Percentiles rank a stretch among this genome's conserved stretches.
phyloP scores from a whole-genome alignment of 2,797 vertebrate genomes.

The Chrysocyon brachyurus region DNA sequence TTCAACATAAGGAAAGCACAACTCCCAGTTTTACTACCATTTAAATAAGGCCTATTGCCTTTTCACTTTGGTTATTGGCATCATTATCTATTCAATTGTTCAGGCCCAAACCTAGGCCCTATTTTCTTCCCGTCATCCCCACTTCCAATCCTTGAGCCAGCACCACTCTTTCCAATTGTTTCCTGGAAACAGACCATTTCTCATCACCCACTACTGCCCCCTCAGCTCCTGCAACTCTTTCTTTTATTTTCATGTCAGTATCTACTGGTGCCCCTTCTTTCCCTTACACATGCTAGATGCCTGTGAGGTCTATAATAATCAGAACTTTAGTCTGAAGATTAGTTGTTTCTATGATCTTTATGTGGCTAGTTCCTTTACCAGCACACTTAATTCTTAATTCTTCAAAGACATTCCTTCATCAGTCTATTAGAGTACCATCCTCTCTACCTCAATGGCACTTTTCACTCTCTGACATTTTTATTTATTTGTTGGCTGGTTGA shows the following conservation, averaged over 20 bases:
- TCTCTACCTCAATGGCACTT: fast-evolving
- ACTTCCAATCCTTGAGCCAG: background rate
- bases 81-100: background rate
- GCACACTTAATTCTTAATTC: background rate
- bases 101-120: background rate
- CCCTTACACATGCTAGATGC: background rate
- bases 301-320: background rate
- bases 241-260: background rate
- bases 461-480: background rate
- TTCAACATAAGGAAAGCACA: background rate
- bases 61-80: background rate
- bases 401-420: background rate
- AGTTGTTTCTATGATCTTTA: background rate
- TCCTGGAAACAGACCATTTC: background rate
- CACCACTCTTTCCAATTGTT: background rate
- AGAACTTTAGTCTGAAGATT: background rate
- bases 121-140: background rate
- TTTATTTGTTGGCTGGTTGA: background rate
- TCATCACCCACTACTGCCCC: fast-evolving
- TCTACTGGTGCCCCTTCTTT: fast-evolving
- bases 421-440: background rate
- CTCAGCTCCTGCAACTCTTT: background rate
- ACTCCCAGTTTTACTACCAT: background rate
- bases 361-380: background rate
- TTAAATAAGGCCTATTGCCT: background rate